phyloP scores from a whole-genome alignment of 2,888 invertebrate species.

The Trachelus stipa region DNA sequence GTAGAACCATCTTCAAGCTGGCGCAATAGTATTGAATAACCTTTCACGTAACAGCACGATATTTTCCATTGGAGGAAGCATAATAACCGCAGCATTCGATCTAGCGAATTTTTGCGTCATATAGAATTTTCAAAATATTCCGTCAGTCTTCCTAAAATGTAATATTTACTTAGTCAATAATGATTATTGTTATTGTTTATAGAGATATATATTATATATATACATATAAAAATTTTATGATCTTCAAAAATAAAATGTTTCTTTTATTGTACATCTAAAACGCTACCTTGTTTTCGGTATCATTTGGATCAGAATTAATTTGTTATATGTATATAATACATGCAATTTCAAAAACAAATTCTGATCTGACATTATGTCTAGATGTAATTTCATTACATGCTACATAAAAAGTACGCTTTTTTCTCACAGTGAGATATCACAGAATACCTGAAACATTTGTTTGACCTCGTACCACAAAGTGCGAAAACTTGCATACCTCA shows the following conservation, averaged over 20 bases:
- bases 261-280: conserved; percentile 8
- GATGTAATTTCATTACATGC: not conserved
- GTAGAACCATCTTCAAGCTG: not conserved
- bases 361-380: not conserved
- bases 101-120: not conserved
- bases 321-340: not conserved
- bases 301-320: not conserved
- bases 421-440: not conserved
- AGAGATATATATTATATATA: conserved; percentile 23
- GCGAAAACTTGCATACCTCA: not conserved
- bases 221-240: conserved; percentile 16
- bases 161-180: conserved; percentile 13
- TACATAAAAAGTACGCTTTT: not conserved
- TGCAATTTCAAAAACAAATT: not conserved
- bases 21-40: not conserved
- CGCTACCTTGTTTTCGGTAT: not conserved
- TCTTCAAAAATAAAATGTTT: conserved; percentile 12
- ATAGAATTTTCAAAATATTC: conserved; percentile 28
- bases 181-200: conserved; percentile 37
- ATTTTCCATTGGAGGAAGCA: no score
- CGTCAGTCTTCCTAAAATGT: conserved; percentile 42
- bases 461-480: conserved; percentile 6
- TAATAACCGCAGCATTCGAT: not conserved
- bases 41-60: not conserved
- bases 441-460: not conserved